Base-by-base conservation (phyloP, 1,140 invertebrate genomes). In the Maniola jurtina region DNA sequence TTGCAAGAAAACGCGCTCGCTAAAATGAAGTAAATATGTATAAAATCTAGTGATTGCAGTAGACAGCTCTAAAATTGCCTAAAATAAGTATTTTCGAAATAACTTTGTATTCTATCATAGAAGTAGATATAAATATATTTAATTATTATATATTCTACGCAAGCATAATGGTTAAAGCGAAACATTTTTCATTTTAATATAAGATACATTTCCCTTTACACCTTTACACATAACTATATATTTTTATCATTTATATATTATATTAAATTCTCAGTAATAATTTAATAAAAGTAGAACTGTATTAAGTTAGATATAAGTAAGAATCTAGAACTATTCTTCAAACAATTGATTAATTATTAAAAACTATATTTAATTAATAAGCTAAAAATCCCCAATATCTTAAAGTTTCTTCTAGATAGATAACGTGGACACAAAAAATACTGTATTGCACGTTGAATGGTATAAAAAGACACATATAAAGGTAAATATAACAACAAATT, bases 391-490 rank as follows among this genome's bases (percentile, higher is more conserved):
- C 25, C 25, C 25, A 50, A 50, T 25, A 11, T 16, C 16, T 7
- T 15, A 11, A 48, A 15, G 14, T 40, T 54, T 34, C 9, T 7
- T 34, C 38, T 40, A 10, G 33, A 62, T 36, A 52, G 2, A 54
- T 62, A 13, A 33, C 16, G 25, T 25, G 40, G 14, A 33, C 16
- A 55, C 52, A 55, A 13, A 63, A 55, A 55, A 61, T n/a, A 59
- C 36, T 35, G 58, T 72, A 66, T 68, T 72, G 66, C 66, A 68
- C 70, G 66, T 61, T 68, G 61, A 60, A 63, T 66, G 64, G 34
- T 11, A 15, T 40, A 16, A 65, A 33, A 25, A 62, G 34, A 62
- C 13, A 63, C 15, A 45, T 11, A 45, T n/a, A 45, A 11, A n/a
- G 42, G 13, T 45, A 57, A 40, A 33, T 55, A 33, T 55, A 55